These are phyloP conservation scores for Anguilla japonica DNA, from an alignment of 2,113 vertebrate genomes.

Conservation along the genomic window DNA sequence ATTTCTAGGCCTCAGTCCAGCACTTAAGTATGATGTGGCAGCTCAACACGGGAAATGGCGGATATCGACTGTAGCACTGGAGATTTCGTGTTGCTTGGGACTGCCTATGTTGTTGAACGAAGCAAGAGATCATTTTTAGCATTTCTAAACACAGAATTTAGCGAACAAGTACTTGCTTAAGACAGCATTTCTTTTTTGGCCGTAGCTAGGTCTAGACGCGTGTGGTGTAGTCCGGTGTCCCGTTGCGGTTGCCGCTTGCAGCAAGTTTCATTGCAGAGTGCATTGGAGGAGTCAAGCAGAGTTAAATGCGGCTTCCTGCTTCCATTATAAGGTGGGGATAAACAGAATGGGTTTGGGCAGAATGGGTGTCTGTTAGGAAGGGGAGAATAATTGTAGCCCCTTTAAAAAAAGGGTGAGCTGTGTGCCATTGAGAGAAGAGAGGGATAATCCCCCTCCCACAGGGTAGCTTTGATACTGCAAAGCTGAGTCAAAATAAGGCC, in stretches of 20 bases:
- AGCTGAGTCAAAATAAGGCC: background rate
- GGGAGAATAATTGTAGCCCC: background rate
- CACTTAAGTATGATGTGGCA: background rate
- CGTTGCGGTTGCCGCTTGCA: background rate
- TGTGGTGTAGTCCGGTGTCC: background rate
- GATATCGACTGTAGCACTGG: background rate
- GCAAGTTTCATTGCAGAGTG: background rate
- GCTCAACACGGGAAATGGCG: background rate
- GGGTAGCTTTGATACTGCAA: background rate
- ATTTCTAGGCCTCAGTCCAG: background rate
- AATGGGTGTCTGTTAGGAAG: background rate
- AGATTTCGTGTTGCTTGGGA: background rate
- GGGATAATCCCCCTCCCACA: background rate
- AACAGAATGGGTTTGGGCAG: background rate
- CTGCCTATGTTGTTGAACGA: background rate
- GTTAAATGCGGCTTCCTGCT: background rate
- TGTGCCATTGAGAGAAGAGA: background rate
- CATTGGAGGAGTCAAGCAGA: background rate
- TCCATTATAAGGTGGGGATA: background rate
- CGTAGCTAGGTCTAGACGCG: background rate
- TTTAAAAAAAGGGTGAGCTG: background rate
- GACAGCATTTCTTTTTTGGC: background rate
- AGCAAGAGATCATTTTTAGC: background rate
- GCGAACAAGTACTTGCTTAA: background rate
- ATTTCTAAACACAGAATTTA: no score